Base-by-base conservation (phyloP, 2,797 vertebrate species). In the Poeciliopsis presidionis region DNA sequence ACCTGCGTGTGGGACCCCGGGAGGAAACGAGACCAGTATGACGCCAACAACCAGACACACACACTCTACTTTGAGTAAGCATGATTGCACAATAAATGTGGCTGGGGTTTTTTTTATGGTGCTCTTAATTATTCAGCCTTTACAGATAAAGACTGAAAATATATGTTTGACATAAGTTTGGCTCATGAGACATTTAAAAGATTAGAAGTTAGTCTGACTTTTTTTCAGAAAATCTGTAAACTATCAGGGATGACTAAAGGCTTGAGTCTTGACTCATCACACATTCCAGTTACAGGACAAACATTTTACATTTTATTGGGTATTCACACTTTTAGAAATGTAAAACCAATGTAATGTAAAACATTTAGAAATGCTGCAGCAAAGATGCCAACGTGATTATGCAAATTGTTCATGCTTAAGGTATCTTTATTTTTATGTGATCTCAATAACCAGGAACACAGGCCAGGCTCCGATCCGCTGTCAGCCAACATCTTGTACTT, bases 21-120 rank as follows among this genome's bases (percentile, higher is more conserved):
- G 79, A 88, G 77, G 85, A 7, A 69, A 53, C 65, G 18, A 39
- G 13, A 85, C 57, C 12, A 2, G 1, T 0, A 0, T 0, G 25
- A 69, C 4, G 0, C 0, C n/a, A 82, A 59, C 74, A 74, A 6
- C 5, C 89, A 78, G 41, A 84, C 18, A 0, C 65, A 81, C 47
- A 94, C 75, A 45, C 88, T 95, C 57, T 53, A 77, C 43, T 78
- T 94, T 73, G 53, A 79, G 94, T 94, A 75, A 86, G 87, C 16
- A 25, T 47, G 47, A 33, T 43, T 53, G 65, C 11, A n/a, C 14
- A 49, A 59, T 1, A 13, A 20, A 72, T 49, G 28, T 72, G 65
- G n/a, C 2, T 25, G 1, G 18, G 55, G 1, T 1, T 7, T 39
- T 28, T 12, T 41, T 51, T 41, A 45, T 45, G 61, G 3, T 22